Conservation (phyloP, 2,797 vertebrate species). For the Nannoperca australis region DNA sequence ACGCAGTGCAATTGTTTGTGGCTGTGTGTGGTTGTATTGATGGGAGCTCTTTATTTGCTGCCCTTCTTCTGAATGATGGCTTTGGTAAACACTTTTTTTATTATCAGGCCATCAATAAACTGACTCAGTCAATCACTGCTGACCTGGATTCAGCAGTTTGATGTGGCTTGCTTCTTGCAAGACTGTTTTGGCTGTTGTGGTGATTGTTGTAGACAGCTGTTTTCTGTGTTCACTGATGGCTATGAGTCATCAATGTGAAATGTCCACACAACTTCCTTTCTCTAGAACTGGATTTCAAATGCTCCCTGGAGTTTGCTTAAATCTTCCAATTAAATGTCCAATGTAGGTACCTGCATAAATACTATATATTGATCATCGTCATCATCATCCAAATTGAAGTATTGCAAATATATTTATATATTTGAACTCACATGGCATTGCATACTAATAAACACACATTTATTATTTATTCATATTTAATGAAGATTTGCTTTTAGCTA, state of each 20-base stretch:
- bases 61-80: slow-evolving; percentile 51
- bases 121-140: slow-evolving; percentile 45
- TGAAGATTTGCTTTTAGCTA: too few species aligned
- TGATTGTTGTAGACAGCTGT: slow-evolving; percentile 19
- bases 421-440: neutral
- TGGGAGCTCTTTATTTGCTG: slow-evolving; percentile 55
- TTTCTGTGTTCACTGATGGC: slow-evolving; percentile 29
- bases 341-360: neutral
- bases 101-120: slow-evolving; percentile 67
- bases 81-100: slow-evolving; percentile 71
- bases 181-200: slow-evolving; percentile 13
- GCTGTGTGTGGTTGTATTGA: slow-evolving; percentile 54
- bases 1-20: slow-evolving; percentile 51
- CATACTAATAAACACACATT: neutral
- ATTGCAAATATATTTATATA: neutral
- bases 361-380: neutral
- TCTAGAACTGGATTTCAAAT: slow-evolving; percentile 8
- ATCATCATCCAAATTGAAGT: neutral
- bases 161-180: slow-evolving; percentile 18
- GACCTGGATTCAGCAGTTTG: slow-evolving; percentile 52
- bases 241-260: slow-evolving; percentile 25
- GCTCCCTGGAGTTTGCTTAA: neutral
- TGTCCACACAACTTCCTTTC: neutral
- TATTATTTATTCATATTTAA: neutral
- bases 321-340: neutral